These are phyloP conservation scores for Notechis scutatus DNA, from an alignment of 2,113 vertebrate genomes.

Conservation along the genomic window DNA sequence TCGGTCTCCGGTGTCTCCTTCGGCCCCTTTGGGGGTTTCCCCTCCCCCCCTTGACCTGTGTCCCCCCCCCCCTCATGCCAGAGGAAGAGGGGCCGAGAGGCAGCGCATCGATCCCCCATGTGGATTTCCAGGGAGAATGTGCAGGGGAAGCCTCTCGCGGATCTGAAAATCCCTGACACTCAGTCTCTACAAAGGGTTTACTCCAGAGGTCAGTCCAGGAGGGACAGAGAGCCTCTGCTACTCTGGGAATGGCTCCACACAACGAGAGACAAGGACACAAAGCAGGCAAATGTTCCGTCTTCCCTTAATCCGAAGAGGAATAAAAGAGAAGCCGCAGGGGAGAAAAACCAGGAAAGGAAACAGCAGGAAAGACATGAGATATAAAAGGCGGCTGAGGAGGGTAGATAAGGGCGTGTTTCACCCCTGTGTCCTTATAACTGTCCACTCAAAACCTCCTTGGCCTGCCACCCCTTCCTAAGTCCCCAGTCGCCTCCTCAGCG, in stretches of 20 bases:
- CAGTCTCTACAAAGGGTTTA: neutral
- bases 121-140: neutral
- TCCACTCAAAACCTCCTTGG: too few species aligned
- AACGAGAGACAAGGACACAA: neutral
- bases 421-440: neutral
- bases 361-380: rapidly evolving
- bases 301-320: neutral
- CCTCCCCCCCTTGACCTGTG: too few species aligned
- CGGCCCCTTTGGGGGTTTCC: too few species aligned
- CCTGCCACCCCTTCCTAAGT: too few species aligned
- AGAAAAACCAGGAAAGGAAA: neutral
- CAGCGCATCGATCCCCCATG: too few species aligned
- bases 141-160: neutral
- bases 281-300: neutral
- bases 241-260: neutral
- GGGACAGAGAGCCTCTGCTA: neutral
- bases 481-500: too few species aligned
- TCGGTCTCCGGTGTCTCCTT: too few species aligned
- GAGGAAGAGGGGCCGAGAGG: neutral
- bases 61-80: too few species aligned
- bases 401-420: neutral
- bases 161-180: neutral
- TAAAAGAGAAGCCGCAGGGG: too few species aligned
- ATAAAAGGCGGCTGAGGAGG: neutral
- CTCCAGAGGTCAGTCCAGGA: neutral